Base-by-base conservation (phyloP, 2,113 vertebrate genomes). In the Brachyistius frenatus region DNA sequence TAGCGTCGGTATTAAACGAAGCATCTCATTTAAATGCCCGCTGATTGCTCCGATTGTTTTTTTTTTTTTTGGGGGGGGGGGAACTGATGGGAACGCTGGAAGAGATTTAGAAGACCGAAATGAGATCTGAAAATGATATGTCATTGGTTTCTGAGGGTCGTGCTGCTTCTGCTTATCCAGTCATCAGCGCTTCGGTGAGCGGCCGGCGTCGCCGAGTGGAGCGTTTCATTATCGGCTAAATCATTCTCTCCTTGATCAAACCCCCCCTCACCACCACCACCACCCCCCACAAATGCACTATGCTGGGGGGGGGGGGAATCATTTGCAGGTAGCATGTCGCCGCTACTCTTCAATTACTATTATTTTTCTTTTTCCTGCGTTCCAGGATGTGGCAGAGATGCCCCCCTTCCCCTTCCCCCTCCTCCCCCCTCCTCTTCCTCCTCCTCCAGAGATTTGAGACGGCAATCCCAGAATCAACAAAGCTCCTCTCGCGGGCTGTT, bases 1-100 rank as follows among this genome's bases (percentile, higher is more conserved):
- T n/a, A 1, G 13, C 1, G 3, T 53, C 50, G 5, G 54, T 47
- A 65, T 72, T 32, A 39, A 62, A 57, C 41, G n/a, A 39, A 76
- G 31, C 53, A 33, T 67, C 69, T 81, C 72, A 72, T 86, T 70
- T 57, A 71, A 81, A 74, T 35, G 14, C 11, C 32, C 4, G 0
- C 62, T 86, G 72, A 91, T 89, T 85, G 69, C 84, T 83, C 47
- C 36, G 78, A 78, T 84, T 78, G 69, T 77, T 86, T 47, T 30
- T 23, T 23, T 23, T 23, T 23, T 23, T 23, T 23, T 23, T 1
- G 1, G 23, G 23, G 23, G 23, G 23, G 23, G 23, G 23, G 23
- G 23, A 1, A 0, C 55, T n/a, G 35, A 60, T 58, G 23, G 30
- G 32, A 74, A 73, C 31, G 49, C 57, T 37, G 32, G 39, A 30